Evolutionary conservation across 2,797 vertebrate genomes (phyloP).

Genomic region (Rhinichthys osculus): DNA sequence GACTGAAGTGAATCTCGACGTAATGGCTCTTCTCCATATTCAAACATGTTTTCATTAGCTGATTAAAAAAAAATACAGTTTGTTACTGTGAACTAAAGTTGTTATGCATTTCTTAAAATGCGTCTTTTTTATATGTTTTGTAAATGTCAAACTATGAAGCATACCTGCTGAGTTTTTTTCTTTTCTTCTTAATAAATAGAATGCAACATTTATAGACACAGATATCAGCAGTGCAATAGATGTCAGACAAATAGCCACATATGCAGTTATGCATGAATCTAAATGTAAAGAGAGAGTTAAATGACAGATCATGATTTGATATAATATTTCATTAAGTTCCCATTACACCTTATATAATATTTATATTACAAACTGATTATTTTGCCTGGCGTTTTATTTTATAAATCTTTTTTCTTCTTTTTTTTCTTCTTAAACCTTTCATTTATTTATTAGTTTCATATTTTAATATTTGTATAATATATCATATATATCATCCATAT

Average conservation of each 20-base stretch:
- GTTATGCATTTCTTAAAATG: neutral
- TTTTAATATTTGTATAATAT: neutral
- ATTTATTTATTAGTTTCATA: neutral
- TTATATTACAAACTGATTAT: neutral
- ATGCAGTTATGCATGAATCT: fast-evolving
- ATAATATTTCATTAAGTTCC: neutral
- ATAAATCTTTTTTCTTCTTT: neutral
- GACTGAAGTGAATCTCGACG: conserved; percentile 29
- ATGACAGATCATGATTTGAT: neutral
- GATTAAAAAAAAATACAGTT: neutral
- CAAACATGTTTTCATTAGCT: conserved; percentile 13
- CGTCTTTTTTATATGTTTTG: conserved; percentile 17
- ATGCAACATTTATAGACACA: conserved; percentile 69
- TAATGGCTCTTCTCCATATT: conserved; percentile 55
- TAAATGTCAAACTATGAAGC: neutral
- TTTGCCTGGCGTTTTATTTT: neutral
- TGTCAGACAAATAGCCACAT: conserved; percentile 43
- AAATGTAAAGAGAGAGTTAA: neutral
- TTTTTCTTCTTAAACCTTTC: neutral
- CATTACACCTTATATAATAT: neutral
- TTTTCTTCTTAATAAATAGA: conserved; percentile 64
- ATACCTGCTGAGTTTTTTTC: conserved; percentile 64
- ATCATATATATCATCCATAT: neutral
- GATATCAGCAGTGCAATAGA: conserved; percentile 71
- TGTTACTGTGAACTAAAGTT: neutral